These are phyloP conservation scores for Meghimatium bilineatum DNA, from an alignment of 2,888 invertebrate species.

Conservation along the genomic window DNA sequence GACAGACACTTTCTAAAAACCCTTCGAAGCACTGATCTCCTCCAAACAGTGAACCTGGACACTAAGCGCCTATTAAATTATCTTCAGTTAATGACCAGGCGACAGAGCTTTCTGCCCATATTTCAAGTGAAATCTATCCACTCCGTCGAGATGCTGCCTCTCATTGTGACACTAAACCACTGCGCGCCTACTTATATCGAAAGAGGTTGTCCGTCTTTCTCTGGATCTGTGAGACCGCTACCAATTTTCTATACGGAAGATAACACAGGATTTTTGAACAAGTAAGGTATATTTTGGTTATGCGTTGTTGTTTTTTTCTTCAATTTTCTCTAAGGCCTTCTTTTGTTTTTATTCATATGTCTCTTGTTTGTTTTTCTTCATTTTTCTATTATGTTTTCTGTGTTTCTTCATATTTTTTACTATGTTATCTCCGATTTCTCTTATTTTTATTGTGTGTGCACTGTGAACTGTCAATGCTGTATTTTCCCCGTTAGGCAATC, in stretches of 20 bases:
- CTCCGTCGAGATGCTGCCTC: conserved; percentile 2
- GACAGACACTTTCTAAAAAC: conserved; percentile 6
- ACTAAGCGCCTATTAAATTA: background rate
- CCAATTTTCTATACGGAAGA: conserved; percentile 24
- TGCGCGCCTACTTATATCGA: background rate
- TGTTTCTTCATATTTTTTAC: no score
- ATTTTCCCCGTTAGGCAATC: no score
- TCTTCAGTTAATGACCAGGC: conserved; percentile 1
- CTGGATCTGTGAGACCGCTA: background rate
- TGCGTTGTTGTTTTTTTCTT: background rate
- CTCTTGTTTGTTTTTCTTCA: no score
- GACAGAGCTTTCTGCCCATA: background rate
- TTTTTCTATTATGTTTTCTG: background rate
- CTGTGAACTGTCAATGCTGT: no score
- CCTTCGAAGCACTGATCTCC: conserved; percentile 6
- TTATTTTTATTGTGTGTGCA: no score
- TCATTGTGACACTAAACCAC: background rate
- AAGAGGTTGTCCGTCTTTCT: background rate
- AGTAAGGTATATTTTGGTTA: background rate
- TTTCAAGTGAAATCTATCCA: background rate
- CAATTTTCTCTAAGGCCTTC: no score
- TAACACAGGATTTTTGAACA: background rate
- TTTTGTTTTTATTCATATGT: no score
- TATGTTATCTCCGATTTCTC: no score
- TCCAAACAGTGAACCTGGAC: conserved; percentile 12